A percentile compares a stretch with the other conserved stretches of the same genome.
phyloP scores from a whole-genome alignment of 1,140 invertebrate genomes.

The Pachyrhynchus sulphureomaculatus region DNA sequence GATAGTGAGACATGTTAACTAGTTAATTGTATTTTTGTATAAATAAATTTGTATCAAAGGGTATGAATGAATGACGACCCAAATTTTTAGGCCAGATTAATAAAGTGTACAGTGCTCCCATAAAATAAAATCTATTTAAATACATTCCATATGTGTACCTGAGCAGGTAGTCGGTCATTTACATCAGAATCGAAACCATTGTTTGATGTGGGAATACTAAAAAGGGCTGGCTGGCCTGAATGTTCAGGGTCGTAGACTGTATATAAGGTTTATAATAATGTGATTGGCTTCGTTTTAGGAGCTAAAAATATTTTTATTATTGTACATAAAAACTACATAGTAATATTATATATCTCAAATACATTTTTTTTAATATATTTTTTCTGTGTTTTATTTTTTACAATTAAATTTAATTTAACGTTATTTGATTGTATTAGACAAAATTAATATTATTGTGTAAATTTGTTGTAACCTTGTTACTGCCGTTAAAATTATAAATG shows the following conservation, averaged over 20 bases:
- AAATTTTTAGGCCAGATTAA: neutral
- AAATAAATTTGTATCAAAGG: constrained; percentile 2
- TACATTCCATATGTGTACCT: constrained; percentile 10
- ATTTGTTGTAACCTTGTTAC: constrained; percentile 14
- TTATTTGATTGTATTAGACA: constrained; percentile 2
- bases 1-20: constrained; percentile 37
- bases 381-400: constrained; percentile 27
- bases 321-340: constrained; percentile 40
- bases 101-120: neutral
- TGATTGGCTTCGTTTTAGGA: constrained; percentile 40
- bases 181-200: constrained; percentile 4
- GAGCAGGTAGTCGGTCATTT: constrained; percentile 23
- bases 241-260: constrained; percentile 13
- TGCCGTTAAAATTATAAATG: constrained; percentile 8
- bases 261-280: constrained; percentile 11
- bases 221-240: constrained; percentile 7
- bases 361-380: constrained; percentile 38
- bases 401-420: neutral
- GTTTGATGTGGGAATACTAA: constrained; percentile 3
- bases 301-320: constrained; percentile 37
- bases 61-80: constrained; percentile 4
- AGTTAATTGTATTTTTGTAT: constrained; percentile 29
- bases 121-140: neutral
- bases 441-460: constrained; percentile 7
- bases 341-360: constrained; percentile 42